A percentile compares a stretch with the other conserved stretches of the same genome.
Evolutionary conservation across 2,888 invertebrate species (phyloP).

Genomic region (Pseudococcus viburni): DNA sequence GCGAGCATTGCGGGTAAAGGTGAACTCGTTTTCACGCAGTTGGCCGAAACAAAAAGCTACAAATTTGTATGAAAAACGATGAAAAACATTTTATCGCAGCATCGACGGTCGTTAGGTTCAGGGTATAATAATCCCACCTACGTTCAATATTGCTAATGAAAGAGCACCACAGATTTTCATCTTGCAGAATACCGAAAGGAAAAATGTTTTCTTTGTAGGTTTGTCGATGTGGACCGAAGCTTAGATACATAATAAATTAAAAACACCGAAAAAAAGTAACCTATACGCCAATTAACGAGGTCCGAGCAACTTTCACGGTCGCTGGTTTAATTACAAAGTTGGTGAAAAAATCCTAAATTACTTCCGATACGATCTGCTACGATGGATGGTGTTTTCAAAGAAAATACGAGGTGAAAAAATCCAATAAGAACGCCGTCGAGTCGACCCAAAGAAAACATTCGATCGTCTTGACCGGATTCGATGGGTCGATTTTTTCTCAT

Average conservation of each 20-base stretch:
- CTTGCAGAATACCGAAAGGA: neutral
- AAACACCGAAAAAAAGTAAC: neutral
- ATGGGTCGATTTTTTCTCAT: neutral
- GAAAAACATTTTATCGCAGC: conserved; percentile 1
- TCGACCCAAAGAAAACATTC: neutral
- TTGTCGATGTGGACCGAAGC: neutral
- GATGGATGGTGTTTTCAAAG: neutral
- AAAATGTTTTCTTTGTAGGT: neutral
- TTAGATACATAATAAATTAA: neutral
- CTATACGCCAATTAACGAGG: neutral
- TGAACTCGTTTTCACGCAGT: neutral
- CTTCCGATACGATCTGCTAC: conserved; percentile 22
- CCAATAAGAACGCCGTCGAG: neutral
- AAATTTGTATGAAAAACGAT: neutral
- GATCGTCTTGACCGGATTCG: neutral
- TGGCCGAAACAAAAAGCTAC: neutral
- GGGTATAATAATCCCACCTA: neutral
- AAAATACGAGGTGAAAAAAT: neutral
- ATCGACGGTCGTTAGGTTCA: neutral
- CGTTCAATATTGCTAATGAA: conserved; percentile 34
- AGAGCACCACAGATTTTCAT: neutral
- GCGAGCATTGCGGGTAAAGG: neutral
- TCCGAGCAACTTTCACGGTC: neutral
- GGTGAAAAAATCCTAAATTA: neutral
- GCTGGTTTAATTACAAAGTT: conserved; percentile 12